A percentile compares a stretch with the other conserved stretches of the same genome.
These are phyloP conservation scores for Sebastes aleutianus DNA, from an alignment of 2,797 vertebrate species.

Conservation along the genomic window DNA sequence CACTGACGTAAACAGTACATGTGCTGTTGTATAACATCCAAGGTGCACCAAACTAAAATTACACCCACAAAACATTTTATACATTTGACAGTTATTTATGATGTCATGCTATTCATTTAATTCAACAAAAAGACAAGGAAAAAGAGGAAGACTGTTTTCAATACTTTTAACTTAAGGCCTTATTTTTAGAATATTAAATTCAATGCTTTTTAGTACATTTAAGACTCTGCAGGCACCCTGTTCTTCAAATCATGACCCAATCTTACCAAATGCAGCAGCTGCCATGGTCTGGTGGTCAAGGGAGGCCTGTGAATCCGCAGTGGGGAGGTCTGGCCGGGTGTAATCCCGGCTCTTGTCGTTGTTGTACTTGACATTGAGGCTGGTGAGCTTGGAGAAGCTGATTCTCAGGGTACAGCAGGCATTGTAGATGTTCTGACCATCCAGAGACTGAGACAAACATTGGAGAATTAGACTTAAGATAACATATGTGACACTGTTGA, in stretches of 20 bases:
- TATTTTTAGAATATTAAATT: background rate
- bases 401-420: constrained; percentile 97
- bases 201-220: background rate
- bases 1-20: background rate
- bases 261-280: constrained; percentile 91
- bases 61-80: background rate
- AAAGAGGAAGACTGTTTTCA: background rate
- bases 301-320: constrained; percentile 90
- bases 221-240: background rate
- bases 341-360: constrained; percentile 98
- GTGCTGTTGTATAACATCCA: background rate
- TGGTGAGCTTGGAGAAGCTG: constrained; percentile 97
- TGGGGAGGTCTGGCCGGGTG: constrained; percentile 94
- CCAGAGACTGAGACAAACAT: constrained; percentile 85
- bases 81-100: background rate
- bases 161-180: background rate
- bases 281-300: constrained; percentile 93
- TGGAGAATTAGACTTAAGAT: background rate
- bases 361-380: constrained; percentile 98
- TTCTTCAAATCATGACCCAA: background rate
- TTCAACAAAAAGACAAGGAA: background rate
- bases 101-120: background rate
- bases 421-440: constrained; percentile 99
- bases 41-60: background rate
- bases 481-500: background rate